Conservation (phyloP, 1,140 invertebrate species). For the Cotesia glomerata region DNA sequence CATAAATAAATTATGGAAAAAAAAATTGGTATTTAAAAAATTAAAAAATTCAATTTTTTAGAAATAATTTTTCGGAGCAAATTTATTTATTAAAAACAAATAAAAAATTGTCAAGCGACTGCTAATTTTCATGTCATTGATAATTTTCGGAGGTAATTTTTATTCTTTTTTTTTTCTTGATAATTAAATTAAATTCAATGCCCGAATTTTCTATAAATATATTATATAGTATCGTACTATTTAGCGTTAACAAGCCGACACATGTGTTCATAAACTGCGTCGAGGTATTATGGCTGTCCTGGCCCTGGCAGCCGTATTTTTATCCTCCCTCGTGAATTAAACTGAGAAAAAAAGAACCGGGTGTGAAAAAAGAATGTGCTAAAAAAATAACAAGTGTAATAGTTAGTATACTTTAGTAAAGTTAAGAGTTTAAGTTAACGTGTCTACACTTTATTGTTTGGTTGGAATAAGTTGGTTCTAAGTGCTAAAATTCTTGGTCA, state of each 20-base stretch:
- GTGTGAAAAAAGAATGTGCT: neutral
- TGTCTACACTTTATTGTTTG: neutral
- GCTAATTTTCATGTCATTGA: too few relatives aligned
- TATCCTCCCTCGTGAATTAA: slow-evolving; percentile 25
- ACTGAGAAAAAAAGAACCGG: neutral
- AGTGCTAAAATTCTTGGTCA: neutral
- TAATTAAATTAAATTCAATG: too few relatives aligned
- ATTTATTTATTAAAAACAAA: too few relatives aligned
- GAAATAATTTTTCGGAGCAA: too few relatives aligned
- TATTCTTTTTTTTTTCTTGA: too few relatives aligned
- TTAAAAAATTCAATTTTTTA: too few relatives aligned
- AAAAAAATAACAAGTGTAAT: neutral
- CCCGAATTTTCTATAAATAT: too few relatives aligned
- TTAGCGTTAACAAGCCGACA: slow-evolving; percentile 10
- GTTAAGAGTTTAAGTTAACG: too few relatives aligned
- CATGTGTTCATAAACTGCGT: slow-evolving; percentile 4
- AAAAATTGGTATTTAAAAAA: too few relatives aligned
- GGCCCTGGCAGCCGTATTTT: slow-evolving; percentile 27
- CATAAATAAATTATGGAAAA: too few relatives aligned
- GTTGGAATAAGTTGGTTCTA: neutral
- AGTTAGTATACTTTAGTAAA: neutral
- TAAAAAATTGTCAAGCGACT: too few relatives aligned
- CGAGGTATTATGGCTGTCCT: neutral
- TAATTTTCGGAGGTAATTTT: too few relatives aligned
- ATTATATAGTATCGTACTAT: neutral